phyloP scores from a whole-genome alignment of 2,797 vertebrate genomes.

The Cottoperca gobio region DNA sequence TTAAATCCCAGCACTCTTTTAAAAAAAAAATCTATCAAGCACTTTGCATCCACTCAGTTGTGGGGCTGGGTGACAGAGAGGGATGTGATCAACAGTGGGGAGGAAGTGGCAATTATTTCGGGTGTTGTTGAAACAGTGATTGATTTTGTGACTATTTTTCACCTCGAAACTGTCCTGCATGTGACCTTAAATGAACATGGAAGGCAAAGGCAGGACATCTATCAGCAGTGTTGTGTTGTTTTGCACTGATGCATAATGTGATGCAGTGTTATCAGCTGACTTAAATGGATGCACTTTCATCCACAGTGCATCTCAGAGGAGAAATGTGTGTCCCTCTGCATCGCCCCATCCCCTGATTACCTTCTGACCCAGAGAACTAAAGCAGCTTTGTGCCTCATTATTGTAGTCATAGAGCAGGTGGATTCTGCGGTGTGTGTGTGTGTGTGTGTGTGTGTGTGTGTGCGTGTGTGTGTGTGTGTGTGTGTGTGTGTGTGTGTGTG shows the following conservation, averaged over 20 bases:
- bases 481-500: conserved; percentile 17
- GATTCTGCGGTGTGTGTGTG: conserved; percentile 29
- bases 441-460: conserved; percentile 22
- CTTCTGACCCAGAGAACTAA: conserved; percentile 73
- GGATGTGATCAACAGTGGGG: neutral
- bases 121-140: neutral
- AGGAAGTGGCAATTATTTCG: neutral
- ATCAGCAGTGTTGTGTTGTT: neutral
- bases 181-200: neutral
- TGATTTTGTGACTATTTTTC: neutral
- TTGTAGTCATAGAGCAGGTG: conserved; percentile 46
- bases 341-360: conserved; percentile 69
- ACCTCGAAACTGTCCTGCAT: neutral
- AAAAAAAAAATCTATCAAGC: neutral
- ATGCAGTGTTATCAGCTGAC: neutral
- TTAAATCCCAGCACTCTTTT: neutral
- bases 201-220: neutral
- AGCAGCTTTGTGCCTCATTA: conserved; percentile 72
- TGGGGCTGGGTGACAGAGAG: neutral
- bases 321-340: conserved; percentile 27
- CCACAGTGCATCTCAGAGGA: conserved; percentile 8
- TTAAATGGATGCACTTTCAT: conserved; percentile 30
- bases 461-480: conserved; percentile 15
- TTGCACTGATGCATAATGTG: neutral
- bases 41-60: neutral